A percentile compares a stretch with the other conserved stretches of the same genome.
Conservation (phyloP, 2,797 vertebrate genomes). For the Zenarchopterus dispar region DNA sequence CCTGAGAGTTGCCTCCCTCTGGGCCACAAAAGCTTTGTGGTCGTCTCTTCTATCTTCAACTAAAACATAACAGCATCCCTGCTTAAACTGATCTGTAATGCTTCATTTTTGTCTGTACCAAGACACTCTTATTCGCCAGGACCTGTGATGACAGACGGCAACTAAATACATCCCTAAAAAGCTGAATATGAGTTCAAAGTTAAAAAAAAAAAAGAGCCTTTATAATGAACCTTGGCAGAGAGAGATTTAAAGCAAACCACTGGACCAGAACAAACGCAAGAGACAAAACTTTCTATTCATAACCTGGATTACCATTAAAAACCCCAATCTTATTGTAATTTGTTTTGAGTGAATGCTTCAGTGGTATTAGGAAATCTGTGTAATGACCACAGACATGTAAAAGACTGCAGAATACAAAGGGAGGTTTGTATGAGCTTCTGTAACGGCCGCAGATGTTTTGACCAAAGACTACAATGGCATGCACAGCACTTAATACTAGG, state of each 20-base stretch:
- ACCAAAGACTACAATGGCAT: constrained; percentile 28
- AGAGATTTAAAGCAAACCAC: too few relatives aligned
- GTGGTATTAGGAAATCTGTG: constrained; percentile 31
- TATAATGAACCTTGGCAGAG: constrained; percentile 1
- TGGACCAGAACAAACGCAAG: constrained; percentile 1
- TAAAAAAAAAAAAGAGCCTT: background rate
- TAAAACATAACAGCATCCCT: constrained; percentile 19
- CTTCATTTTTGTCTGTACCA: constrained; percentile 15
- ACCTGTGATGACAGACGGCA: constrained; percentile 15
- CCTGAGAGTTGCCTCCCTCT: constrained; percentile 31
- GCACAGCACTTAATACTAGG: constrained; percentile 40
- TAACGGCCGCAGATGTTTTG: constrained; percentile 20
- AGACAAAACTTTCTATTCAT: constrained; percentile 2
- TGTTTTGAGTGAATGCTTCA: constrained; percentile 28
- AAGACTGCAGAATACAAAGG: constrained; percentile 26
- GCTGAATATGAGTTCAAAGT: constrained; percentile 14
- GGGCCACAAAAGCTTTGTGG: constrained; percentile 10
- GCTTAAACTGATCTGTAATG: constrained; percentile 4
- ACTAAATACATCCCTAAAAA: constrained; percentile 25
- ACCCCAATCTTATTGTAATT: constrained; percentile 11
- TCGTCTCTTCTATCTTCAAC: constrained; percentile 3
- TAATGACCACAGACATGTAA: constrained; percentile 40
- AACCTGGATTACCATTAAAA: constrained; percentile 35
- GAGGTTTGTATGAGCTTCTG: constrained; percentile 10
- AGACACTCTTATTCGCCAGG: constrained; percentile 1